Evolutionary conservation across 2,797 vertebrate genomes (phyloP).

Genomic region (Myoxocephalus aenaeus): DNA sequence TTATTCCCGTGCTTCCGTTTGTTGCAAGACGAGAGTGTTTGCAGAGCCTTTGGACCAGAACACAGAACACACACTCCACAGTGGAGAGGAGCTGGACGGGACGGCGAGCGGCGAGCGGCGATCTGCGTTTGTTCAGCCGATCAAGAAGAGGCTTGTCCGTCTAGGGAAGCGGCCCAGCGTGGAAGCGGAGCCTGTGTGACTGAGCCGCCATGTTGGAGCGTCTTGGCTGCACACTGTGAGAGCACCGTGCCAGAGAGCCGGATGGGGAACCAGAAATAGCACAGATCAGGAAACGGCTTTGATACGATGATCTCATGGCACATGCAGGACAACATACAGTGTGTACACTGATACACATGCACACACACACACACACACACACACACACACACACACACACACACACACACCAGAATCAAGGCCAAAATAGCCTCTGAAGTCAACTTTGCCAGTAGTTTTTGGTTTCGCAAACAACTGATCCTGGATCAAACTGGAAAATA

Average conservation of each 20-base stretch:
- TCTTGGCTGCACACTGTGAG: conserved; percentile 40
- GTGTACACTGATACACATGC: not conserved
- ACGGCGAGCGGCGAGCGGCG: not conserved
- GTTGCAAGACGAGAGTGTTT: no score
- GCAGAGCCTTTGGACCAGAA: no score
- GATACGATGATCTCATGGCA: conserved; percentile 51
- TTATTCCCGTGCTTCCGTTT: no score
- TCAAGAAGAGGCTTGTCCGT: conserved; percentile 37
- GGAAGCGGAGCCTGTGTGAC: conserved; percentile 32
- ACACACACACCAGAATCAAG: conserved; percentile 6
- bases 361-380: conserved; percentile 17
- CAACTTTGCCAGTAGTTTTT: conserved; percentile 4
- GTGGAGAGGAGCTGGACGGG: conserved; percentile 22
- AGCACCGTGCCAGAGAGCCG: conserved; percentile 45
- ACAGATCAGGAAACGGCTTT: conserved; percentile 56
- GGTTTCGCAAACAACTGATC: not conserved
- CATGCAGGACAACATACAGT: not conserved
- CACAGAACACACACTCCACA: no score
- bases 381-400: conserved; percentile 10
- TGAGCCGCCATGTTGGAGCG: conserved; percentile 40
- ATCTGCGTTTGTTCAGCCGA: conserved; percentile 50
- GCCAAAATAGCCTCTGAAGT: conserved; percentile 6
- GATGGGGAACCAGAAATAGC: conserved; percentile 55
- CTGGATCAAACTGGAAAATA: not conserved
- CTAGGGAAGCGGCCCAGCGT: conserved; percentile 44